Evolutionary conservation across 2,797 vertebrate species (phyloP).

Genomic region (Perdix hodgsoniae): DNA sequence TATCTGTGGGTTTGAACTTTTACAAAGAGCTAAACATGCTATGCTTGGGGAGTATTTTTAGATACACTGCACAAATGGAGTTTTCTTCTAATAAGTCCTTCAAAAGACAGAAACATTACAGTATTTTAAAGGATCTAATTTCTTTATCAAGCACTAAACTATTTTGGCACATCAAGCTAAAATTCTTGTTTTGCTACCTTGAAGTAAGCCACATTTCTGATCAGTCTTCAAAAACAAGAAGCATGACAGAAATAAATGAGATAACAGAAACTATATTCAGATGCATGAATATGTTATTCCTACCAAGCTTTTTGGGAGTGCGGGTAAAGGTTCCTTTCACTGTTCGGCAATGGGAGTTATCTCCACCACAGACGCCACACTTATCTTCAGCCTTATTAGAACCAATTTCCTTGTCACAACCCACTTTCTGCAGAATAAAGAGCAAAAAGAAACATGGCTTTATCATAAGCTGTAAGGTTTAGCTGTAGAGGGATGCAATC

Average conservation of each 20-base stretch:
- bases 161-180: no score
- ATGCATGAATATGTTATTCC: conserved; percentile 42
- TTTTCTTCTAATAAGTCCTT: neutral
- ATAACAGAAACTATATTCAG: neutral
- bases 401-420: conserved; percentile 95
- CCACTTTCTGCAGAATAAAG: conserved; percentile 89
- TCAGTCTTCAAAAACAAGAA: neutral
- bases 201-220: neutral
- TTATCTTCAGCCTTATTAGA: conserved; percentile 95
- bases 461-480: neutral
- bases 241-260: neutral
- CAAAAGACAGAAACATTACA: neutral
- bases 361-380: conserved; percentile 95
- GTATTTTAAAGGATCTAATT: neutral
- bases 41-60: neutral
- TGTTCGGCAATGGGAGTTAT: conserved; percentile 95
- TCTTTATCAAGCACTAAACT: neutral
- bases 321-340: conserved; percentile 95
- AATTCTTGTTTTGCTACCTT: neutral
- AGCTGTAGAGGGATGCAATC: rapidly evolving
- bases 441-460: neutral
- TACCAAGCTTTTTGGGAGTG: conserved; percentile 94
- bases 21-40: neutral
- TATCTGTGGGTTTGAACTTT: neutral
- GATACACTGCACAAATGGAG: neutral